Conservation (phyloP, 2,888 invertebrate species). For the Orthosia gracilis region DNA sequence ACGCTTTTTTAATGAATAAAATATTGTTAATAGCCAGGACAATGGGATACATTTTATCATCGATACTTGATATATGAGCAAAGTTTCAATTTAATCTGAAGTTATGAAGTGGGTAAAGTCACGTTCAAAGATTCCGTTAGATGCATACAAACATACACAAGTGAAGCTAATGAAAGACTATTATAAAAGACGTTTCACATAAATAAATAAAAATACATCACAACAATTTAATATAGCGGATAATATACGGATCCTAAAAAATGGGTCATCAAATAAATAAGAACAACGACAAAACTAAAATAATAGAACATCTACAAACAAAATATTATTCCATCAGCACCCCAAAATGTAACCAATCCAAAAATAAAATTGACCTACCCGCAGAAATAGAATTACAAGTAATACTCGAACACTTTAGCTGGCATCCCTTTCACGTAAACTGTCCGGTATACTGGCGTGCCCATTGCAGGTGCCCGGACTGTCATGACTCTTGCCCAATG, state of each 20-base stretch:
- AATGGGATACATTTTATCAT: too few species aligned
- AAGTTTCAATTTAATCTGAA: too few species aligned
- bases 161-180: too few species aligned
- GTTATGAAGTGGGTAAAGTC: too few species aligned
- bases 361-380: conserved; percentile 36
- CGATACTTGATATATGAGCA: too few species aligned
- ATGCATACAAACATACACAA: too few species aligned
- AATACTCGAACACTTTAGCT: conserved; percentile 39
- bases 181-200: background rate
- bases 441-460: conserved; percentile 45
- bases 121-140: too few species aligned
- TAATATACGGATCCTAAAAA: background rate
- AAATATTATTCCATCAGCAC: background rate
- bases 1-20: too few species aligned
- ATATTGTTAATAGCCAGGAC: too few species aligned
- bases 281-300: background rate
- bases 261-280: background rate
- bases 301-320: background rate
- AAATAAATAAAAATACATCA: background rate
- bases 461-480: conserved; percentile 51
- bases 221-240: background rate
- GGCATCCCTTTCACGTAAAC: conserved; percentile 47
- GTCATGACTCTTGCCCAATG: conserved; percentile 34
- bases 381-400: conserved; percentile 49
- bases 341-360: conserved; percentile 14